Evolutionary conservation across 2,797 vertebrate species (phyloP).

Genomic region (Podarcis lilfordi): DNA sequence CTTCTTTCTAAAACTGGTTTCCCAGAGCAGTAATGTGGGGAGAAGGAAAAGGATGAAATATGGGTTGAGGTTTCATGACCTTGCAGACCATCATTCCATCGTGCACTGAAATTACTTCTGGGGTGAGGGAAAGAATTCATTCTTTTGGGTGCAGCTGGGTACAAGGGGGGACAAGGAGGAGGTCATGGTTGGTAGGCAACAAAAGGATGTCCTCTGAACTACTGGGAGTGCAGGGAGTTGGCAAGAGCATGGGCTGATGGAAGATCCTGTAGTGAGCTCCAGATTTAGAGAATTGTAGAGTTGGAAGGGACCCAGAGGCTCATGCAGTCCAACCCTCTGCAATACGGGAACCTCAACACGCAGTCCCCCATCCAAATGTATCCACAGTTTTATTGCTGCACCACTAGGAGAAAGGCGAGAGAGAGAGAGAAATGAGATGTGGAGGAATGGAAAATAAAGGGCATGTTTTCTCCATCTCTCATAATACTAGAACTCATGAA

Average conservation of each 20-base stretch:
- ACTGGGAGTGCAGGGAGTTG: background rate
- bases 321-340: too few relatives aligned
- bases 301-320: too few relatives aligned
- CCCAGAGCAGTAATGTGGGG: background rate
- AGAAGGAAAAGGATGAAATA: too few relatives aligned
- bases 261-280: background rate
- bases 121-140: background rate
- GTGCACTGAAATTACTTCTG: background rate
- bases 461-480: background rate
- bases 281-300: background rate
- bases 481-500: too few relatives aligned
- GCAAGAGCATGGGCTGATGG: background rate
- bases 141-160: background rate
- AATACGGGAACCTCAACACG: too few relatives aligned
- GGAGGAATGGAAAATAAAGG: background rate
- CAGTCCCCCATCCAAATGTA: too few relatives aligned
- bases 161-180: too few relatives aligned
- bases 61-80: background rate
- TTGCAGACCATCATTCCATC: background rate
- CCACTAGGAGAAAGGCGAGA: too few relatives aligned
- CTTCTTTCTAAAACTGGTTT: slow-evolving; percentile 21
- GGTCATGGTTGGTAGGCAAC: too few relatives aligned
- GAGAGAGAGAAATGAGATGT: too few relatives aligned
- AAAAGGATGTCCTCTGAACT: background rate
- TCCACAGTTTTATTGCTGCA: too few relatives aligned